phyloP scores from a whole-genome alignment of 2,113 vertebrate species.

The Rhinogobius similis region DNA sequence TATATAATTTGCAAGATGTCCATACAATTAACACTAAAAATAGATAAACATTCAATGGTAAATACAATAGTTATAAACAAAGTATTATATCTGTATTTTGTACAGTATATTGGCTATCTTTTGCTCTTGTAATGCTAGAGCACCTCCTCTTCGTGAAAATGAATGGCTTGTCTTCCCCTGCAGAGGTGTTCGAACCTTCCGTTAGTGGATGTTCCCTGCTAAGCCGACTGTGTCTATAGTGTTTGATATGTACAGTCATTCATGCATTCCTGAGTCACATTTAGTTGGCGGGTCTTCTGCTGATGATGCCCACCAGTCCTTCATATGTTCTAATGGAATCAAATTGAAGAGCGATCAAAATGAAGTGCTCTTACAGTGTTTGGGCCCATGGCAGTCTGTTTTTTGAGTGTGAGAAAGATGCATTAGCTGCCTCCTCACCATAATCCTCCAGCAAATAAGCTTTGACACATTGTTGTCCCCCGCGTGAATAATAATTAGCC shows the following conservation, averaged over 20 bases:
- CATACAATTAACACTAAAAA: too few relatives aligned
- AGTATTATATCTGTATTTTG: too few relatives aligned
- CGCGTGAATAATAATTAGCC: constrained; percentile 67
- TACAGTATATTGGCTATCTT: too few relatives aligned
- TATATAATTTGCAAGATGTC: too few relatives aligned
- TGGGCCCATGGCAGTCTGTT: constrained; percentile 44
- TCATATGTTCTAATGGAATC: constrained; percentile 31
- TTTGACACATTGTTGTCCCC: constrained; percentile 59
- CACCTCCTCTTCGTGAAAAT: too few relatives aligned
- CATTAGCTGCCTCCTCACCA: constrained; percentile 44
- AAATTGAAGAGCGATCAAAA: constrained; percentile 35
- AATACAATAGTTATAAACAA: too few relatives aligned
- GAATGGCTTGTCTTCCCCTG: too few relatives aligned
- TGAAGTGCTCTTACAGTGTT: constrained; percentile 44
- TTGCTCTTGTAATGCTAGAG: too few relatives aligned
- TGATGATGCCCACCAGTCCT: constrained; percentile 18
- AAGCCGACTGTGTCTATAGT: too few relatives aligned
- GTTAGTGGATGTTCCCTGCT: too few relatives aligned
- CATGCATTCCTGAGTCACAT: constrained; percentile 24
- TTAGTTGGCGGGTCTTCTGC: not conserved
- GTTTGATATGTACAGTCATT: not conserved
- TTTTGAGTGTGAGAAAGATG: constrained; percentile 40
- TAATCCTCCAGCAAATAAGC: constrained; percentile 60
- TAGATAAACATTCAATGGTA: too few relatives aligned
- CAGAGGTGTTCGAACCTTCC: too few relatives aligned